Base-by-base conservation (phyloP, 2,113 vertebrate genomes). In the Acrocephalus kingi region DNA sequence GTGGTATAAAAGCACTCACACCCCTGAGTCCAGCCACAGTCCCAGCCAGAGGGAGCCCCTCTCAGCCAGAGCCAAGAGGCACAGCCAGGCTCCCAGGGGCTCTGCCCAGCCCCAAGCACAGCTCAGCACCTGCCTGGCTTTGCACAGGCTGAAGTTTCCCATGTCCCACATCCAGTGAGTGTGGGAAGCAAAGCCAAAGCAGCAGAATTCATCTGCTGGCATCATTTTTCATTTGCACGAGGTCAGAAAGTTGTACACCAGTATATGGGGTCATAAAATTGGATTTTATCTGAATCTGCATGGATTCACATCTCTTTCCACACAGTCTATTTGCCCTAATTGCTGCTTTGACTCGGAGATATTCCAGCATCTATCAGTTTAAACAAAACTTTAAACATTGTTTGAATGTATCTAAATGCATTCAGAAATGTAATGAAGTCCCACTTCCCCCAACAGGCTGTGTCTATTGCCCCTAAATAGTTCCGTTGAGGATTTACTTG, bases 311-410 rank as follows among this genome's bases (percentile, higher is more conserved):
- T 84, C 75, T 88, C 89, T 54, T 64, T 75, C 64, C 73, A 31
- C n/a, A 61, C 89, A 81, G 45, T 41, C 59, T 93, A 72, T 97
- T 93, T 76, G 30, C 55, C 69, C 86, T 94, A 96, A 96, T 90
- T 95, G 94, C 66, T 84, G 69, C 84, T 84, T 56, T 90, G 83
- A 94, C 62, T 90, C 52, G 4, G 54, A 94, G 37, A 91, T 84
- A 84, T 85, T 74, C 69, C 52, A 80, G 45, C 86, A 94, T 96
- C 87, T 94, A 67, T 96, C 92, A 94, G 79, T 91, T 97, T 89
- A 97, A 96, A 96, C 78, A 90, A 92, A 97, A 96, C 90, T 94
- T 96, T 90, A 69, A 87, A 69, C 66, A 49, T 79, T 84, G 64
- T 91, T 94, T 79, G 82, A 96, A 96, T 66, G 76, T 43, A 89